Percentiles rank a stretch among this genome's conserved stretches.
These are phyloP conservation scores for Herminia tarsipennalis DNA, from an alignment of 2,888 invertebrate species.

Conservation along the genomic window DNA sequence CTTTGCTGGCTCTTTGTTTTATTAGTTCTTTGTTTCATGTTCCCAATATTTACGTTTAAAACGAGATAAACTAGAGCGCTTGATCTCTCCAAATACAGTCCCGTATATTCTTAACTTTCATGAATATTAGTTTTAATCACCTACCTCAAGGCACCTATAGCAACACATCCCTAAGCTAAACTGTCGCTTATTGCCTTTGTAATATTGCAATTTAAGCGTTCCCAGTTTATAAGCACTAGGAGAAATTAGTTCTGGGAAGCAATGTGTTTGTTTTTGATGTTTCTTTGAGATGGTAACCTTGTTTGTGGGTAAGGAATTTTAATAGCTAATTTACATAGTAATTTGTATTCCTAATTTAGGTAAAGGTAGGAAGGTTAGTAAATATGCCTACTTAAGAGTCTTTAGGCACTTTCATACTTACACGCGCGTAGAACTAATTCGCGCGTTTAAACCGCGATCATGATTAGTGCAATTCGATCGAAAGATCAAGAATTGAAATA, in stretches of 20 bases:
- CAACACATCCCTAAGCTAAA: slow-evolving; percentile 41
- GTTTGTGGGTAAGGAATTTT: too few species aligned
- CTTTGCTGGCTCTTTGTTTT: too few species aligned
- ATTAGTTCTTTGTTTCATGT: neutral
- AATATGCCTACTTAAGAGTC: too few species aligned
- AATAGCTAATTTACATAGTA: too few species aligned
- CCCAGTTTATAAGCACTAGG: slow-evolving; percentile 14
- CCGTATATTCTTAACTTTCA: slow-evolving; percentile 30
- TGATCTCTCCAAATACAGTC: neutral
- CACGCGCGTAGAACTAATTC: too few species aligned
- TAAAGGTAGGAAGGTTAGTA: too few species aligned
- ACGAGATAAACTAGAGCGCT: neutral
- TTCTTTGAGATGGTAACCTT: neutral
- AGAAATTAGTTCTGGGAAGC: neutral
- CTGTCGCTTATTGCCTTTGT: slow-evolving; percentile 46
- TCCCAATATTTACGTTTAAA: neutral
- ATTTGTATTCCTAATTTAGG: too few species aligned
- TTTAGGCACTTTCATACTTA: too few species aligned
- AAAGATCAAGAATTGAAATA: too few species aligned
- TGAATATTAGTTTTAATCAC: slow-evolving; percentile 58
- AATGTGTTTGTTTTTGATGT: slow-evolving; percentile 5
- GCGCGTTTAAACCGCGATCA: too few species aligned
- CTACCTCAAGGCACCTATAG: slow-evolving; percentile 42
- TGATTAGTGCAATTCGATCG: too few species aligned
- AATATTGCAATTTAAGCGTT: slow-evolving; percentile 29